These are phyloP conservation scores for Thunnus albacares DNA, from an alignment of 2,797 vertebrate species.

Conservation along the genomic window DNA sequence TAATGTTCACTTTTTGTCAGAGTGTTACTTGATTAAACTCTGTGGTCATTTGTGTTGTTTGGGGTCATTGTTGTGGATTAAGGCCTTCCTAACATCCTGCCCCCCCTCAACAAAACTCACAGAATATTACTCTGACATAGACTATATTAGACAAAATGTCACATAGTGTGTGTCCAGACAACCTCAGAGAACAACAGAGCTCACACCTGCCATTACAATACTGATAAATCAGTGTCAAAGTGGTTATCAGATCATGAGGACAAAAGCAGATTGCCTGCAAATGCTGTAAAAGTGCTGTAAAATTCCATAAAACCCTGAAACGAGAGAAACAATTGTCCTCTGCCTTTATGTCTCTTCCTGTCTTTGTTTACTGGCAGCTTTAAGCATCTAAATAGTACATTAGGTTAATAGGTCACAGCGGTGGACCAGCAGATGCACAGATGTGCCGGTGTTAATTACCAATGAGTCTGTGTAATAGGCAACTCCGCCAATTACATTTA, in stretches of 20 bases:
- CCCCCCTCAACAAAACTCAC: neutral
- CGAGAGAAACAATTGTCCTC: slow-evolving; percentile 10
- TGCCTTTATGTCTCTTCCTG: neutral
- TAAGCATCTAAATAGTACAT: slow-evolving; percentile 31
- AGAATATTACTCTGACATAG: neutral
- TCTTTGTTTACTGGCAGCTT: slow-evolving; percentile 45
- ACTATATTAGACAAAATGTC: slow-evolving; percentile 10
- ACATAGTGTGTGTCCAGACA: slow-evolving; percentile 17
- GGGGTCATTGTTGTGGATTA: neutral
- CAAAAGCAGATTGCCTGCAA: slow-evolving; percentile 43
- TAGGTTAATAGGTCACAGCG: slow-evolving; percentile 66
- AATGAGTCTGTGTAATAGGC: slow-evolving; percentile 65
- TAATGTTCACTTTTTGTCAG: neutral
- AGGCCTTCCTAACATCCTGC: neutral
- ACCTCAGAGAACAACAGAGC: slow-evolving; percentile 19
- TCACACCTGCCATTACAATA: slow-evolving; percentile 50
- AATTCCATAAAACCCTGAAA: slow-evolving; percentile 42
- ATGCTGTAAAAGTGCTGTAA: slow-evolving; percentile 19
- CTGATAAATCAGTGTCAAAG: slow-evolving; percentile 52
- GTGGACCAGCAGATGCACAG: slow-evolving; percentile 68
- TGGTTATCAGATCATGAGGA: slow-evolving; percentile 47
- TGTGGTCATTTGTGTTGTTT: neutral
- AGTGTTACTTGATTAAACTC: neutral
- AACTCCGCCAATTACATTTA: slow-evolving; percentile 73
- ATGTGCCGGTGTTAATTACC: slow-evolving; percentile 78